Evolutionary conservation across 2,888 invertebrate genomes (phyloP).

Genomic region (Nomada fucata): DNA sequence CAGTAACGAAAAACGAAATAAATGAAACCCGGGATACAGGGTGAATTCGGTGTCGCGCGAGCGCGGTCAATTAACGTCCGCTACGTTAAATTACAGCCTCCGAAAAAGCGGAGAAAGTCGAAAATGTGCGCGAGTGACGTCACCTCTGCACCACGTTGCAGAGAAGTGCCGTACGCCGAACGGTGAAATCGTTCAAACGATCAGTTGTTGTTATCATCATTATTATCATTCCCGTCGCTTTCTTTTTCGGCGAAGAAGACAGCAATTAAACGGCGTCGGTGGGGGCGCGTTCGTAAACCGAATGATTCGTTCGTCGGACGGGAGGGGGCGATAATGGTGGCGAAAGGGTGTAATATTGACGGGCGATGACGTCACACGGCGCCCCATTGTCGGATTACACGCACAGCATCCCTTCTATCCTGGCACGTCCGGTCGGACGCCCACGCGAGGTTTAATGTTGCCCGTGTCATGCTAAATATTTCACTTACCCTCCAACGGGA

Average conservation of each 20-base stretch:
- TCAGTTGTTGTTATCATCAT: too few relatives aligned
- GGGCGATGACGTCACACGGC: slow-evolving; percentile 58
- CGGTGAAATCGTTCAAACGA: too few relatives aligned
- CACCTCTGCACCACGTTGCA: background rate
- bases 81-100: slow-evolving; percentile 11
- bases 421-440: slow-evolving; percentile 28
- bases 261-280: too few relatives aligned
- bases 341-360: slow-evolving; percentile 50
- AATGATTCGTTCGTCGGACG: background rate
- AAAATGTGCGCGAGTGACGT: slow-evolving; percentile 29
- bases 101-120: slow-evolving; percentile 52
- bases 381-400: slow-evolving; percentile 50
- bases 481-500: slow-evolving; percentile 38
- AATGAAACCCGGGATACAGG: background rate
- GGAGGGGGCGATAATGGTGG: background rate
- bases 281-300: background rate
- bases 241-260: too few relatives aligned
- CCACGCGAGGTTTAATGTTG: slow-evolving; percentile 40
- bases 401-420: slow-evolving; percentile 36
- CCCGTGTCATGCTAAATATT: slow-evolving; percentile 46
- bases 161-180: too few relatives aligned
- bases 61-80: slow-evolving; percentile 38
- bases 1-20: slow-evolving; percentile 16
- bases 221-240: too few relatives aligned
- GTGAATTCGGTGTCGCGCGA: slow-evolving; percentile 20